Evolutionary conservation across 1,140 invertebrate species (phyloP).

Genomic region (Scaptomyza montana): DNA sequence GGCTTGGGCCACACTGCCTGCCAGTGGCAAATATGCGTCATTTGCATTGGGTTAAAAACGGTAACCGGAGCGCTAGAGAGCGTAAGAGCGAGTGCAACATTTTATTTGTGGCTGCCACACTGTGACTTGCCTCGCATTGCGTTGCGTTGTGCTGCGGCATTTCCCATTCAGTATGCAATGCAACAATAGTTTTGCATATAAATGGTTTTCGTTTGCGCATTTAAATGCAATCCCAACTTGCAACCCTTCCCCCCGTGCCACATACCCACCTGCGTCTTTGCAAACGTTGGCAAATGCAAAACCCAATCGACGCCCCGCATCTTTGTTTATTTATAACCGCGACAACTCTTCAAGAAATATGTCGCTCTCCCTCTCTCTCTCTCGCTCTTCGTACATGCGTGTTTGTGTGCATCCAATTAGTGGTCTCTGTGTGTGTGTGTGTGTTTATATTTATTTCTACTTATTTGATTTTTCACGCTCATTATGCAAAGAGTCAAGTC

Average conservation of each 20-base stretch:
- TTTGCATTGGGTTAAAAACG: slow-evolving; percentile 77
- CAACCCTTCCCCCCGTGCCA: not conserved
- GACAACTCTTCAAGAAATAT: slow-evolving; percentile 47
- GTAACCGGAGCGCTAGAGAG: slow-evolving; percentile 47
- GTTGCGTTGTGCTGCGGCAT: slow-evolving; percentile 45
- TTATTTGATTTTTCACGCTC: slow-evolving; percentile 54
- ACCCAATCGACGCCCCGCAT: slow-evolving; percentile 49
- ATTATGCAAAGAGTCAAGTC: slow-evolving; percentile 61
- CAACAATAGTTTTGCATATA: slow-evolving; percentile 84
- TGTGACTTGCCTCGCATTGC: not conserved
- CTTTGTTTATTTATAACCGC: slow-evolving; percentile 63
- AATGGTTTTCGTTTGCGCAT: slow-evolving; percentile 81
- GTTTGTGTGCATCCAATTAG: slow-evolving; percentile 27
- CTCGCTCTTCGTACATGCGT: not conserved
- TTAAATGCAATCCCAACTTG: slow-evolving; percentile 69
- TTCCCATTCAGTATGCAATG: slow-evolving; percentile 76
- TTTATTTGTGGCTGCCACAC: slow-evolving; percentile 45
- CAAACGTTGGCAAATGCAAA: slow-evolving; percentile 27
- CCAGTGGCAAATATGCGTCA: slow-evolving; percentile 74
- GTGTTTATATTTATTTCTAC: slow-evolving; percentile 4
- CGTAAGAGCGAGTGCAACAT: slow-evolving; percentile 40
- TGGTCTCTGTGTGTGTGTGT: not conserved
- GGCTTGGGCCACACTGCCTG: not conserved
- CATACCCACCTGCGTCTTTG: not conserved
- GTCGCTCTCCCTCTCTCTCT: not conserved